Evolutionary conservation across 1,140 invertebrate genomes (phyloP).

Genomic region (Drosophila ambigua): DNA sequence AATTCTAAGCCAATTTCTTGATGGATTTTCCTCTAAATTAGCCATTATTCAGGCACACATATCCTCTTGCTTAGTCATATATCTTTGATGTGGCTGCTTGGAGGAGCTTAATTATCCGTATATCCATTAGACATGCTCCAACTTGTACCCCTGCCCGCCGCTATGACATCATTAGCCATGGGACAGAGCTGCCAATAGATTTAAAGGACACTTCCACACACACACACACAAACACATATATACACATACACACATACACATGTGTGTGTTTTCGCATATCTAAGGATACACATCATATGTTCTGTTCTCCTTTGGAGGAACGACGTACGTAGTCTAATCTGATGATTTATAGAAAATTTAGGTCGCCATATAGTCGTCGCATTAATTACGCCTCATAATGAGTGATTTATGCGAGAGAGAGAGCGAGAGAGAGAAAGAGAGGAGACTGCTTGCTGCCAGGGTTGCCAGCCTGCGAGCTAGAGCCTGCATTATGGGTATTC

Average conservation of each 20-base stretch:
- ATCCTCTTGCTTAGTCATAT: too few species aligned
- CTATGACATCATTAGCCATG: conserved; percentile 26
- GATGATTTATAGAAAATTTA: conserved; percentile 53
- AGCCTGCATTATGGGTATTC: too few species aligned
- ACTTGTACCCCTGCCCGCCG: neutral
- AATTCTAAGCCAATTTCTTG: too few species aligned
- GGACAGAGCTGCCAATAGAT: conserved; percentile 18
- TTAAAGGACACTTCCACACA: conserved; percentile 29
- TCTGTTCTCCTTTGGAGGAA: conserved; percentile 8
- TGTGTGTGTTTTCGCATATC: too few species aligned
- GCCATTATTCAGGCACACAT: too few species aligned
- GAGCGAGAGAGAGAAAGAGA: too few species aligned
- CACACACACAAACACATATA: too few species aligned
- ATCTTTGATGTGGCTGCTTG: too few species aligned
- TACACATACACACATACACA: too few species aligned
- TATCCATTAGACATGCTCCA: conserved; percentile 5
- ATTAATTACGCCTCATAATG: conserved; percentile 55
- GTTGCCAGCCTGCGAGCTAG: too few species aligned
- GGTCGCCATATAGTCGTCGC: conserved; percentile 51
- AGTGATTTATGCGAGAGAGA: conserved; percentile 44
- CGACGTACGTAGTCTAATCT: conserved; percentile 41
- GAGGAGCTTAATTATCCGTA: conserved; percentile 15
- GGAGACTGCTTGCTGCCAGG: too few species aligned
- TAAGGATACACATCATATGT: conserved; percentile 33
- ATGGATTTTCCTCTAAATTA: too few species aligned